Base-by-base conservation (phyloP, 1,140 invertebrate species). In the Drosophila navojoa region DNA sequence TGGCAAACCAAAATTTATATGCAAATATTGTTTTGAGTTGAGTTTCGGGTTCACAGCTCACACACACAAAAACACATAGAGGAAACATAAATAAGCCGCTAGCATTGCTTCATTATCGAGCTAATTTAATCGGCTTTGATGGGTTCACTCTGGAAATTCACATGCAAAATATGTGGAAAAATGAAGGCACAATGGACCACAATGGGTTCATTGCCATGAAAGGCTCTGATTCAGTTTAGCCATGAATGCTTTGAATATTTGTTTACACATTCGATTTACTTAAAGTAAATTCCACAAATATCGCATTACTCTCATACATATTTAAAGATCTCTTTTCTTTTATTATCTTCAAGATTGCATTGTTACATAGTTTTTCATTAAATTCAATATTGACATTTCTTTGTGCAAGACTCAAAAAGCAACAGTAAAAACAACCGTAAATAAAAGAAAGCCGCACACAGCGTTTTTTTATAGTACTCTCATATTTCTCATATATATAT, bases 11-110 rank as follows among this genome's bases (percentile, higher is more conserved):
- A 10, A 9, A 57, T 35, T 27, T 66, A 11, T 38, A 67, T 50
- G 54, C 44, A 58, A 67, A 67, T 58, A 50, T 40, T 55, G 35
- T 22, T 16, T 19, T 4, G 15, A 35, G 27, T 38, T 54, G 16
- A 35, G 25, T 29, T 47, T 60, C 5, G 9, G 19, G 9, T 11
- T n/a, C 16, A 38, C 13, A 27, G 53, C 32, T 3, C 47, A n/a
- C 47, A 27, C 47, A 27, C 22, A 49, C 22, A 27, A 25, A 50
- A 2, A 32, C 3, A 32, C 7, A 32, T 1, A 29, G 2, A 29
- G 27, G 16, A 25, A 50, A 44, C 19, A 69, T 57, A 44, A 69
- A 69, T 69, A 69, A 61, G 50, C 68, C 13, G 32, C 50, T 42
- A 22, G 13, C 50, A 44, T 52, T 19, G 10, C 47, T 19, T 68